Base-by-base conservation (phyloP, 2,797 vertebrate genomes). In the Syngnathus acus region DNA sequence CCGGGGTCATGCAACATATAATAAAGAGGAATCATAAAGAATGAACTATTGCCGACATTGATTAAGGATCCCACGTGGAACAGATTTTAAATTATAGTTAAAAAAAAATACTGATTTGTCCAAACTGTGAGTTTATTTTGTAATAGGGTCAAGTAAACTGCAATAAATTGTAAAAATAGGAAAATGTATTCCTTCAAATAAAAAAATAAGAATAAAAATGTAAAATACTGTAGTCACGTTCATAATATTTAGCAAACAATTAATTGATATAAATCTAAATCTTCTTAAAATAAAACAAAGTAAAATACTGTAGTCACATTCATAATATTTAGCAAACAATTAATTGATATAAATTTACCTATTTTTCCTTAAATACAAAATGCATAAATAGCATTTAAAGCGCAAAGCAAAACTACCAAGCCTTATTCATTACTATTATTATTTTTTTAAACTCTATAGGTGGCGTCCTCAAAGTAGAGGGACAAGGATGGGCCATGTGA, bases 401-500 rank as follows among this genome's bases (percentile, higher is more conserved):
- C 26, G 37, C 6, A 16, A 57, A 17, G 4, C 1, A 21, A 58
- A 58, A 58, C 32, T 17, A 58, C 6, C 14, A 17, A 37, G 32
- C 55, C 17, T 37, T 32, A 57, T 32, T 58, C 32, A 26, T 32
- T 32, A 32, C 32, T 3, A 3, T 32, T 32, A 32, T 32, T 32
- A 3, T 32, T 32, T 6, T 37, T 37, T 57, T 5, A 26, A 37
- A 14, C 43, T 37, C 6, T 9, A 17, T 37, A 58, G 32, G 16
- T 17, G 40, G 19, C 21, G 11, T 43, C 38, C 39, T 77, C 64
- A 10, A 61, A 6, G 38, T 40, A 42, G 39, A 61, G 19, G 39
- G 32, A 58, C 55, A 58, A 8, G 16, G 55, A 58, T 88, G 50
- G 50, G 21, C 50, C 10, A 10, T 21, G 21, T 23, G 84, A 88